phyloP scores from a whole-genome alignment of 2,113 vertebrate genomes.

The Actenoides hombroni region DNA sequence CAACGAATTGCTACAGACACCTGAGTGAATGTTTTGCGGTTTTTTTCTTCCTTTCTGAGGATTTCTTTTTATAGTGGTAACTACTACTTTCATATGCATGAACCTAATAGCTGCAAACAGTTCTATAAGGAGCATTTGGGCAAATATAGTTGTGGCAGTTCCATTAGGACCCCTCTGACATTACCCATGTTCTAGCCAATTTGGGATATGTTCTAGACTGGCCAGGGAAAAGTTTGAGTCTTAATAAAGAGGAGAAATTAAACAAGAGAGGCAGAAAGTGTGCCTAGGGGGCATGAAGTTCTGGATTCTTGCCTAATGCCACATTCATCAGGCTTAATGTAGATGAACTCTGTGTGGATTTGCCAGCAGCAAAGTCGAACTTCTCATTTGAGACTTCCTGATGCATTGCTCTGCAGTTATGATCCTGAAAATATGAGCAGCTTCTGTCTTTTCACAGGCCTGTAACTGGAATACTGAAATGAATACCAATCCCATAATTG shows the following conservation, averaged over 20 bases:
- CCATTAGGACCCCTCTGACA: background rate
- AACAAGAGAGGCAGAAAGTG: background rate
- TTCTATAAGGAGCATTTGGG: background rate
- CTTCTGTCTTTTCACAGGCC: background rate
- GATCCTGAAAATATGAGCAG: background rate
- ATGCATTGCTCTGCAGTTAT: background rate
- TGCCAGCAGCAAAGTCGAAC: constrained; percentile 2
- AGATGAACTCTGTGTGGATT: background rate
- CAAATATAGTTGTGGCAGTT: background rate
- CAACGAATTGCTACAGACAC: background rate
- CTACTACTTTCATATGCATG: background rate
- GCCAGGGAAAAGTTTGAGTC: background rate
- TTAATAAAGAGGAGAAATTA: constrained; percentile 13
- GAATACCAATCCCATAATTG: background rate
- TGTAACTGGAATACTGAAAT: background rate
- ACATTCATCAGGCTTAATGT: background rate
- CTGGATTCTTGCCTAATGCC: constrained; percentile 32
- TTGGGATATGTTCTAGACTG: background rate
- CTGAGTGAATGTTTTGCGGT: background rate
- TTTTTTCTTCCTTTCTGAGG: background rate
- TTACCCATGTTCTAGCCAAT: background rate
- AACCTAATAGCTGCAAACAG: background rate
- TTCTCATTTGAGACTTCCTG: background rate
- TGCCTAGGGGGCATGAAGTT: background rate
- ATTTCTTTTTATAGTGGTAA: background rate